Conservation (phyloP, 1,140 invertebrate genomes). For the Coenobita brevimanus region DNA sequence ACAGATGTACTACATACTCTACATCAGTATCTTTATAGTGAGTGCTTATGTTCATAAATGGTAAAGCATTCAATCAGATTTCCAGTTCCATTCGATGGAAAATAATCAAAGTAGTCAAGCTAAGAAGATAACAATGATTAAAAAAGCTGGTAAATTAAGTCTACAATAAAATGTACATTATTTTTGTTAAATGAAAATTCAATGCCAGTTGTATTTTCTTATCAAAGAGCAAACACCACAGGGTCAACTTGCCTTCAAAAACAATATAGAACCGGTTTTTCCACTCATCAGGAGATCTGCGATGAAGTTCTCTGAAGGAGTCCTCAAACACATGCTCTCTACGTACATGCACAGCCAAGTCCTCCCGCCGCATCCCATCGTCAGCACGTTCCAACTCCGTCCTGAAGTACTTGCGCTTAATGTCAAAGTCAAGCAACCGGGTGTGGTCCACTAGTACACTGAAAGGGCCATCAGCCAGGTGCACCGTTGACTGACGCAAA, state of each 20-base stretch:
- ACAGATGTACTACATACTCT: too few relatives aligned
- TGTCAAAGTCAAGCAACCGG: slow-evolving; percentile 92
- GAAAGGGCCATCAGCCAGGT: slow-evolving; percentile 91
- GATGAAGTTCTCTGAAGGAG: slow-evolving; percentile 91
- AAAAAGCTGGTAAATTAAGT: too few relatives aligned
- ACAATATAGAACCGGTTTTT: slow-evolving; percentile 96
- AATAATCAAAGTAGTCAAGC: too few relatives aligned
- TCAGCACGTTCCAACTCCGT: slow-evolving; percentile 88
- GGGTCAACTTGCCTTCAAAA: slow-evolving; percentile 84
- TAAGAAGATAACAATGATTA: too few relatives aligned
- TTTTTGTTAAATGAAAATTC: too few relatives aligned
- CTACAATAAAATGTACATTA: too few relatives aligned
- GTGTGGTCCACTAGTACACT: slow-evolving; percentile 93
- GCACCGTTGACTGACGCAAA: slow-evolving; percentile 87
- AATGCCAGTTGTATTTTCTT: too few relatives aligned
- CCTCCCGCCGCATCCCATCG: slow-evolving; percentile 87
- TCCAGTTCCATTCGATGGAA: too few relatives aligned
- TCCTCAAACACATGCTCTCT: slow-evolving; percentile 93
- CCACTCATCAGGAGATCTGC: slow-evolving; percentile 91
- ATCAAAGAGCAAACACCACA: too few relatives aligned
- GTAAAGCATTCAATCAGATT: too few relatives aligned
- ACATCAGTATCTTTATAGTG: too few relatives aligned
- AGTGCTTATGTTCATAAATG: too few relatives aligned
- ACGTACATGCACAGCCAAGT: slow-evolving; percentile 91
- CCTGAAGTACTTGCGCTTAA: slow-evolving; percentile 92